Percentiles rank a stretch among this genome's conserved stretches.
These are phyloP conservation scores for Blastomussa wellsi DNA, from an alignment of 92 coral and sea anemone genomes.

Conservation along the genomic window DNA sequence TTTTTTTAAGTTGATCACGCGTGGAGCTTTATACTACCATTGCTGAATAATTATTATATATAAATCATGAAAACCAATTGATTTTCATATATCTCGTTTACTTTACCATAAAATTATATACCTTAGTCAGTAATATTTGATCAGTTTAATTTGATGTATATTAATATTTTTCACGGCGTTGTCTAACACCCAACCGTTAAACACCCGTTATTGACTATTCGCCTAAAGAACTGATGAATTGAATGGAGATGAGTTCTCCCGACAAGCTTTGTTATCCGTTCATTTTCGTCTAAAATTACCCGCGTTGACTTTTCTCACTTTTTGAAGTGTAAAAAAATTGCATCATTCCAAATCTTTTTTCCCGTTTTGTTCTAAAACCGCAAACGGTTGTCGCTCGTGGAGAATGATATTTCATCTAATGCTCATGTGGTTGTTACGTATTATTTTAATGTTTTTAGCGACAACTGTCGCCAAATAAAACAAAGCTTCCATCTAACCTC, in stretches of 20 bases:
- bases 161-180: background rate
- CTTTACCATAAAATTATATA: background rate
- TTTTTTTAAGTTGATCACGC: background rate
- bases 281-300: no score
- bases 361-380: background rate
- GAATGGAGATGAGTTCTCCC: background rate
- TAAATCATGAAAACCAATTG: background rate
- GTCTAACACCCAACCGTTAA: background rate
- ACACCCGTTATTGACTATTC: background rate
- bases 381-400: background rate
- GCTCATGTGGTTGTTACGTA: background rate
- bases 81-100: background rate
- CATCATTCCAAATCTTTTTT: background rate
- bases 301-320: background rate
- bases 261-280: background rate
- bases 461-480: background rate
- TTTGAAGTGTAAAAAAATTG: background rate
- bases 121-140: background rate
- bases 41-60: background rate
- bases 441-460: background rate
- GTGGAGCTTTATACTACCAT: background rate
- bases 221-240: background rate
- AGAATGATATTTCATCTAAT: no score
- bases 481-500: background rate
- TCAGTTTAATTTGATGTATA: no score